Base-by-base conservation (phyloP, 2,888 invertebrate species). In the Dione juno region DNA sequence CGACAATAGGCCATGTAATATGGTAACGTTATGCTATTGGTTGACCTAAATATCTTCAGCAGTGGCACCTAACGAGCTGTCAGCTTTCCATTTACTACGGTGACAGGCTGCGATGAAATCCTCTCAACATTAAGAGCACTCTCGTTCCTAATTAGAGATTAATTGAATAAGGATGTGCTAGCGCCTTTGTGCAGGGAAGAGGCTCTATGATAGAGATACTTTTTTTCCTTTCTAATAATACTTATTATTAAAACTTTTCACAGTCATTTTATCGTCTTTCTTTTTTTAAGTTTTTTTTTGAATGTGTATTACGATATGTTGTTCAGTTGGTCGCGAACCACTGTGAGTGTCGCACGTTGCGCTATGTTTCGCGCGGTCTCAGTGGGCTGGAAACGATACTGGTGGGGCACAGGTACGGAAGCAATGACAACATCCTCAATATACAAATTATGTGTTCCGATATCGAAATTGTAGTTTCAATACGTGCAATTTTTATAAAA, bases 401-500 rank as follows among this genome's bases (percentile, higher is more conserved):
- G 92, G 92, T 92, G 92, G 92, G 93, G 93, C 81, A 88, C 92
- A 92, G 93, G 93, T 93, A 91, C 86, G 89, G 85, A 88, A 84
- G 80, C 82, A 84, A 89, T 88, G 82, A 86, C 79, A 76, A 85
- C 85, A 83, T 88, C 88, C 88, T 88, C 85, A 83, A 84, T 87
- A 85, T 84, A 82, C 74, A 77, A 84, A 83, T 82, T 80, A 75
- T 81, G 76, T 75, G 76, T 79, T 75, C 77, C 75, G 54, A 77
- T 80, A 79, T 81, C 79, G 79, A 78, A 75, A 65, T 74, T 72
- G 19, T 37, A 10, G 21, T 16, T 3, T 9, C 0, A 40, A 19
- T 19, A 41, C 10, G 7, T 7, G 10, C 3, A 41, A 21, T n/a
- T 16, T 13, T 13, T 11, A 21, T 28, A 11, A 10, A 43, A 61